Percentiles rank a stretch among this genome's conserved stretches.
These are phyloP conservation scores for Sanderia malayensis DNA, from an alignment of 30 jellyfish, hydroid and myxozoan genomes.

Conservation along the genomic window DNA sequence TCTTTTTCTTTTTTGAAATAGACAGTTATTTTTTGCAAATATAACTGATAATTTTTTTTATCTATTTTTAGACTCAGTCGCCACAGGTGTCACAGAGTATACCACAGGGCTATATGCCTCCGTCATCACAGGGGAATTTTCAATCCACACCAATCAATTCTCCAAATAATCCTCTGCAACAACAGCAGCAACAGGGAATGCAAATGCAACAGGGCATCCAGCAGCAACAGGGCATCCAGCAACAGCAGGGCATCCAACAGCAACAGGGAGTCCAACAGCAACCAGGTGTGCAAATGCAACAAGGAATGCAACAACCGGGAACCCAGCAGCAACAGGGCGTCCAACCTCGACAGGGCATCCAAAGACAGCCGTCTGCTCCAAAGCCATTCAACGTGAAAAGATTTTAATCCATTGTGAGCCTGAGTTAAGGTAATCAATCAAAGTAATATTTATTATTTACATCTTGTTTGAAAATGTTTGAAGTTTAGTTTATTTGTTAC, in stretches of 20 bases:
- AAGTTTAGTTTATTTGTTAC: too few species aligned
- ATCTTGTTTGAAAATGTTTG: too few species aligned
- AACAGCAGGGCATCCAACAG: not conserved
- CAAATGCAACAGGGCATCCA: too few species aligned
- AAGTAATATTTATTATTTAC: too few species aligned
- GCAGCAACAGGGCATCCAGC: not conserved
- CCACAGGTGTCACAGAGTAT: slow-evolving; percentile 27
- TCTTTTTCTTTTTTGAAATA: too few species aligned
- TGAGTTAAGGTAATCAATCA: too few species aligned
- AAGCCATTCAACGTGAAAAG: not conserved
- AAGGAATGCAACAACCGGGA: not conserved
- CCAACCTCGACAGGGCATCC: too few species aligned
- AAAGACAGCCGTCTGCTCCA: too few species aligned
- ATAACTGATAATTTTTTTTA: too few species aligned
- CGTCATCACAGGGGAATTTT: slow-evolving; percentile 36
- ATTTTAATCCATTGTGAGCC: not conserved
- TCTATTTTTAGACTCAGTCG: slow-evolving; percentile 14
- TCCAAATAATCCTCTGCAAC: slow-evolving; percentile 29
- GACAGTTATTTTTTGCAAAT: too few species aligned
- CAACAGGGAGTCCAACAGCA: not conserved
- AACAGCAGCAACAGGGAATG: not conserved
- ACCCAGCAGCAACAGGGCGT: not conserved
- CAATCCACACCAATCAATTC: slow-evolving; percentile 65
- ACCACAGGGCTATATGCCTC: slow-evolving; percentile 56
- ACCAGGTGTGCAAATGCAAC: too few species aligned